A percentile compares a stretch with the other conserved stretches of the same genome.
phyloP scores from a whole-genome alignment of 2,888 invertebrate species.

The Oligia strigilis region DNA sequence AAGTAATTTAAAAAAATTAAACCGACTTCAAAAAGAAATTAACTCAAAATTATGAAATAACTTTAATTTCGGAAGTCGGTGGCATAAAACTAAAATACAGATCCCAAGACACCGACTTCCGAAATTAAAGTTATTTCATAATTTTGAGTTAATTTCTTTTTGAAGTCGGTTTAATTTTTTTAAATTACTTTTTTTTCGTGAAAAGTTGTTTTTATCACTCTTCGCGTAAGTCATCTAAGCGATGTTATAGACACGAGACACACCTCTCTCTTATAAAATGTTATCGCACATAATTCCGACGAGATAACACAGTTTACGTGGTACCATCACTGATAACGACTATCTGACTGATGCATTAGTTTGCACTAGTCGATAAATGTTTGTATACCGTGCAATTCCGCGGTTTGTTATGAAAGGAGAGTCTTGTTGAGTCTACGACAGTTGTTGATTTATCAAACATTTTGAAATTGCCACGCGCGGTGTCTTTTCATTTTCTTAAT shows the following conservation, averaged over 20 bases:
- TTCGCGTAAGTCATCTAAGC: conserved; percentile 16
- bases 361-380: conserved; percentile 40
- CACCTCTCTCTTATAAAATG: conserved; percentile 51
- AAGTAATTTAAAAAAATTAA: too few species aligned
- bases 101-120: too few species aligned
- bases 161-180: too few species aligned
- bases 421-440: conserved; percentile 15
- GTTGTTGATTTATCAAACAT: neutral
- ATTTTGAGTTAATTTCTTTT: too few species aligned
- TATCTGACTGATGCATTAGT: conserved; percentile 38
- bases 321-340: conserved; percentile 47
- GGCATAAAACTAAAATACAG: too few species aligned
- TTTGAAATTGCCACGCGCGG: neutral
- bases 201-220: too few species aligned
- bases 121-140: too few species aligned
- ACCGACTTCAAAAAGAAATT: too few species aligned
- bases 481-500: neutral
- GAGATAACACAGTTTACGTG: conserved; percentile 42
- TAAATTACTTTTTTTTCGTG: too few species aligned
- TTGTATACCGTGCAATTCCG: conserved; percentile 30
- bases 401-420: conserved; percentile 25
- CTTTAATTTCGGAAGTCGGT: too few species aligned
- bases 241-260: conserved; percentile 32
- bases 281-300: conserved; percentile 35
- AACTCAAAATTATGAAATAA: too few species aligned